Evolutionary conservation across 2,888 invertebrate species (phyloP), one percentile per base, ranked within the genome.

Genomic region (Odontothrips loti): DNA sequence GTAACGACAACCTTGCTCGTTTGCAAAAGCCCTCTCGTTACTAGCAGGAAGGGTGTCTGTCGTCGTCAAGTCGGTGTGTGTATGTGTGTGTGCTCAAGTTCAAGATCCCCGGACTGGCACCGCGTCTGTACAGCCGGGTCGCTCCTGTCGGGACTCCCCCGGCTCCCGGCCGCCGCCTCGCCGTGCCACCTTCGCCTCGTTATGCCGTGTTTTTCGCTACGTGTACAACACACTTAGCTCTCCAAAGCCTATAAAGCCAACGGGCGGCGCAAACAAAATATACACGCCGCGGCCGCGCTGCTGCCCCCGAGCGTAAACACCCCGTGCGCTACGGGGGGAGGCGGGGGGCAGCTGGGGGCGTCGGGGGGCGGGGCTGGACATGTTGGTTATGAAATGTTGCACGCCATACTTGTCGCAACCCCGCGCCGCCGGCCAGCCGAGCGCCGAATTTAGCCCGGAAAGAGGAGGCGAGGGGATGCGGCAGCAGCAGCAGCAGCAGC

Each of bases 141-240:
- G 23, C 68, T 11, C 63, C 63, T 51, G 51, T 17, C 51, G 3
- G 51, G 51, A 2, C 10, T 0, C 20, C 63, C 63, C 63, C 63
- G 48, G 10, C 48, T 12, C 48, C 8, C 48, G 10, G 48, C 10
- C 48, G 15, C 51, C 51, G 8, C 51, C 51, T n/a, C 51, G 51
- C 3, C 51, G 51, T 51, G 58, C 34, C 34, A 43, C 34, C 34
- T 43, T 43, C 34, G 34, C 34, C 34, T 43, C n/a, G 68, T 75
- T 27, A 27, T 10, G 68, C 68, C 68, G 23, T 75, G 68, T 75
- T 75, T 75, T 75, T 75, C 68, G 68, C 68, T 75, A 75, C 68
- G 23, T 27, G 68, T 27, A 27, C 12, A 75, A 27, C 68, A 75
- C 68, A 75, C 68, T 75, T 75, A 75, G 68, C 68, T 23, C 68